Percentiles rank a stretch among this genome's conserved stretches.
Conservation (phyloP, 2,888 invertebrate genomes). For the Drosophila flavopinicola region DNA sequence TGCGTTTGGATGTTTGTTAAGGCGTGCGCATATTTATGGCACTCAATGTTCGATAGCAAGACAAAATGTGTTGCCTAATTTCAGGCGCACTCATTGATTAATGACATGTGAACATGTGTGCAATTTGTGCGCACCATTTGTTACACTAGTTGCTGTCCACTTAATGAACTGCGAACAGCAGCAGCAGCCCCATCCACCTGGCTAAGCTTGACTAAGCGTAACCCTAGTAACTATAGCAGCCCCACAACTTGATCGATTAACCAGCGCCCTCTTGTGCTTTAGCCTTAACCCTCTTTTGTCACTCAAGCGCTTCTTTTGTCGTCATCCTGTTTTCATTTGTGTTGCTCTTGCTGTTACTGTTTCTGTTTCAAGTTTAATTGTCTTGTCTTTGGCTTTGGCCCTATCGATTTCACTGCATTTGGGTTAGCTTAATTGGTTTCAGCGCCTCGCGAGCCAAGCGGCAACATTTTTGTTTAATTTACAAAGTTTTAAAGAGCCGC, state of each 20-base stretch:
- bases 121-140: conserved; percentile 27
- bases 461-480: conserved; percentile 52
- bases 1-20: conserved; percentile 23
- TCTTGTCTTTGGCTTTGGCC: conserved; percentile 45
- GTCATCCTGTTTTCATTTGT: conserved; percentile 27
- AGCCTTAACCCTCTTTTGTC: conserved; percentile 72
- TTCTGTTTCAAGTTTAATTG: conserved; percentile 76
- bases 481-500: conserved; percentile 43
- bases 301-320: conserved; percentile 39
- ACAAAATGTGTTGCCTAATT: conserved; percentile 52
- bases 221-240: too few relatives aligned
- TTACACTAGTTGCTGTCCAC: conserved; percentile 4
- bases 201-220: conserved; percentile 12
- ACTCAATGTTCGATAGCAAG: conserved; percentile 20
- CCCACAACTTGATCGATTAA: conserved; percentile 61
- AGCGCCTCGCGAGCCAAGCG: conserved; percentile 3
- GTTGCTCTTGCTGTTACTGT: conserved; percentile 2
- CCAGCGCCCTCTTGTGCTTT: conserved; percentile 36
- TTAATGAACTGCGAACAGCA: conserved; percentile 28
- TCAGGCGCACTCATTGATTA: conserved; percentile 54
- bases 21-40: conserved; percentile 52
- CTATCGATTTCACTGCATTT: conserved; percentile 66
- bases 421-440: conserved; percentile 48
- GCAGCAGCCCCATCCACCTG: too few relatives aligned
- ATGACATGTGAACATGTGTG: conserved; percentile 32